A percentile compares a stretch with the other conserved stretches of the same genome.
These are phyloP conservation scores for Megaceryle alcyon DNA, from an alignment of 2,797 vertebrate species.

Conservation along the genomic window DNA sequence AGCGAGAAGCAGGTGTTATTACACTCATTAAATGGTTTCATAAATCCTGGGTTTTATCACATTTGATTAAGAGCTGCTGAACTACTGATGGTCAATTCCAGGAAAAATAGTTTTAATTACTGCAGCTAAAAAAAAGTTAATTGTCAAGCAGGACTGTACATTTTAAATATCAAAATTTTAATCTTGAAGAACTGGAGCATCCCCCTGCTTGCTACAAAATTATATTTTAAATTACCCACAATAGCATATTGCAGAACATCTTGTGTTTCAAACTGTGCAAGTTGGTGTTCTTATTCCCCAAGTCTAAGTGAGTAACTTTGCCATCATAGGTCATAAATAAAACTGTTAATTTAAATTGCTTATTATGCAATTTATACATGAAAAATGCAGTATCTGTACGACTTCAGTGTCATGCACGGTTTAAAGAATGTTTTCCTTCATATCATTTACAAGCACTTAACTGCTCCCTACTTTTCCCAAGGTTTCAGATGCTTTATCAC, in stretches of 20 bases:
- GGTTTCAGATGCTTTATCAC: slow-evolving; percentile 72
- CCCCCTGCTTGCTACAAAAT: slow-evolving; percentile 27
- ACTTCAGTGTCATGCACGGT: not conserved
- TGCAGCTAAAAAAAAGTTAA: slow-evolving; percentile 38
- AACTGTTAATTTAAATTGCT: slow-evolving; percentile 52
- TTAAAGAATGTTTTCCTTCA: slow-evolving; percentile 47
- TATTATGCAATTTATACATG: slow-evolving; percentile 22
- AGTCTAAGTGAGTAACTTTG: slow-evolving; percentile 37
- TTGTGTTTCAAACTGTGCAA: slow-evolving; percentile 60
- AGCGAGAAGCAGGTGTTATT: slow-evolving; percentile 78
- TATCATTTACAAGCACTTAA: slow-evolving; percentile 20
- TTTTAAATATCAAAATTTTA: slow-evolving; percentile 60
- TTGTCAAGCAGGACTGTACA: not conserved
- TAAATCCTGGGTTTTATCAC: slow-evolving; percentile 78
- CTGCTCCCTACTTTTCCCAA: slow-evolving; percentile 39
- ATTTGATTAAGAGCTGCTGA: slow-evolving; percentile 77
- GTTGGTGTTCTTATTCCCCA: slow-evolving; percentile 40
- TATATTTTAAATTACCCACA: slow-evolving; percentile 49
- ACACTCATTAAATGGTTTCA: slow-evolving; percentile 78
- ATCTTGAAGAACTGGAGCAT: slow-evolving; percentile 43
- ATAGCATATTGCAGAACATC: slow-evolving; percentile 53
- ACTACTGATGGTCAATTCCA: slow-evolving; percentile 66
- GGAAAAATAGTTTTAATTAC: slow-evolving; percentile 72
- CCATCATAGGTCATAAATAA: slow-evolving; percentile 57
- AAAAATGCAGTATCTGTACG: not conserved